These are phyloP conservation scores for Drosophila watanabei DNA, from an alignment of 1,140 invertebrate species.

Conservation along the genomic window DNA sequence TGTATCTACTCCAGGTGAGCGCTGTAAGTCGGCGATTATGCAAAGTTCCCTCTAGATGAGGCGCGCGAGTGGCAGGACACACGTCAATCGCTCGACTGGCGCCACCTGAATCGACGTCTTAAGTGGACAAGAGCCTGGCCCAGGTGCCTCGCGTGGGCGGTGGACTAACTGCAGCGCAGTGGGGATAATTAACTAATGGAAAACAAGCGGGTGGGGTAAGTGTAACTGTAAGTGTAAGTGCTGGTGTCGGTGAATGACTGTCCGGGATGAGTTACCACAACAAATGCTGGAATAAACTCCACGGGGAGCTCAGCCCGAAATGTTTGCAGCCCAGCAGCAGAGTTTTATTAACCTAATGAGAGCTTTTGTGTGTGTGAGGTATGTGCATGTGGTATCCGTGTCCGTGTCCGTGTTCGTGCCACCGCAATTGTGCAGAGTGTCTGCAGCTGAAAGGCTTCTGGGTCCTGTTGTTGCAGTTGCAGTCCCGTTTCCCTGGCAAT, in stretches of 20 bases:
- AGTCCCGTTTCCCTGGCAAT: conserved; percentile 9
- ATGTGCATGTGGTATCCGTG: neutral
- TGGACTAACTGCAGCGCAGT: conserved; percentile 19
- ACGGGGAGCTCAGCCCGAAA: conserved; percentile 29
- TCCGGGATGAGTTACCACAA: conserved; percentile 25
- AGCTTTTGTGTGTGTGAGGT: conserved; percentile 13
- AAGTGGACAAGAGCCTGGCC: conserved; percentile 49
- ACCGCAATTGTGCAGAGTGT: conserved; percentile 47
- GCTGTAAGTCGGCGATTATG: conserved; percentile 47
- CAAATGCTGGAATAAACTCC: conserved; percentile 40
- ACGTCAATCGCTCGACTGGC: conserved; percentile 64
- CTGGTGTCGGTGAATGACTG: conserved; percentile 11
- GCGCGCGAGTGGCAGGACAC: conserved; percentile 11
- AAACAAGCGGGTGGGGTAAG: conserved; percentile 40
- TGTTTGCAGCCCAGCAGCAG: conserved; percentile 22
- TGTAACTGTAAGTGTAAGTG: neutral
- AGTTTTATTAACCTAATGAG: conserved; percentile 71
- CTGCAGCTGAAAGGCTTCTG: conserved; percentile 43
- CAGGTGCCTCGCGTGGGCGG: conserved; percentile 8
- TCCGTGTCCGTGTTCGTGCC: conserved; percentile 2
- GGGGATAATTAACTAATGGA: conserved; percentile 79
- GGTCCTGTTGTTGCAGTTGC: conserved; percentile 7
- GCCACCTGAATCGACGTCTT: conserved; percentile 70
- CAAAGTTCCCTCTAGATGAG: conserved; percentile 29
- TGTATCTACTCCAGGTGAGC: conserved; percentile 12